A percentile compares a stretch with the other conserved stretches of the same genome.
phyloP scores from a whole-genome alignment of 1,140 invertebrate species.

The Tyrophagus putrescentiae region DNA sequence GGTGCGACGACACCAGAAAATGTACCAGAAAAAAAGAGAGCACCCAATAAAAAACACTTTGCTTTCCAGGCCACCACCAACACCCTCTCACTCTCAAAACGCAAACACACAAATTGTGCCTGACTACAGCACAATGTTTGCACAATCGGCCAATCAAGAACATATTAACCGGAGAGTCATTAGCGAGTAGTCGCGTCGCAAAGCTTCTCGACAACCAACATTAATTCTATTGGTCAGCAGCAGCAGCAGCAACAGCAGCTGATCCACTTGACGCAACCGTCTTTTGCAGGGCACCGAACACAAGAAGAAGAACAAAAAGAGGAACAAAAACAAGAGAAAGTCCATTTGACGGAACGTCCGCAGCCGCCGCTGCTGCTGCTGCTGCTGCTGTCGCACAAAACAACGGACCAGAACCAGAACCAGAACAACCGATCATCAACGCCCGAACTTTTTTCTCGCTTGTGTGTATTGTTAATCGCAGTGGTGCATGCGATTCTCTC shows the following conservation, averaged over 20 bases:
- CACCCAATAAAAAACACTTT: too few relatives aligned
- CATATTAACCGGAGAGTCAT: constrained; percentile 15
- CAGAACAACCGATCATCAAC: too few relatives aligned
- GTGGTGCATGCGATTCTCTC: constrained; percentile 10
- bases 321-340: neutral
- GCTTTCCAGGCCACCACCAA: neutral
- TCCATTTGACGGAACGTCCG: too few relatives aligned
- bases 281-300: neutral
- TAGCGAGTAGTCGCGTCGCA: neutral
- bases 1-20: too few relatives aligned
- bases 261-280: constrained; percentile 4
- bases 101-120: neutral
- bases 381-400: too few relatives aligned
- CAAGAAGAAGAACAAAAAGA: too few relatives aligned
- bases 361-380: too few relatives aligned
- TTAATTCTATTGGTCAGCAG: too few relatives aligned
- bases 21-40: too few relatives aligned
- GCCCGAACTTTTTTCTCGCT: too few relatives aligned
- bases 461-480: constrained; percentile 9
- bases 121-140: too few relatives aligned
- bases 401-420: too few relatives aligned
- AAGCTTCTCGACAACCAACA: neutral
- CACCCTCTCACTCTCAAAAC: neutral
- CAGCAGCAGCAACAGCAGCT: constrained; percentile 2
- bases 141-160: constrained; percentile 9